Conservation (phyloP, 2,113 vertebrate genomes). For the Amphilophus citrinellus region DNA sequence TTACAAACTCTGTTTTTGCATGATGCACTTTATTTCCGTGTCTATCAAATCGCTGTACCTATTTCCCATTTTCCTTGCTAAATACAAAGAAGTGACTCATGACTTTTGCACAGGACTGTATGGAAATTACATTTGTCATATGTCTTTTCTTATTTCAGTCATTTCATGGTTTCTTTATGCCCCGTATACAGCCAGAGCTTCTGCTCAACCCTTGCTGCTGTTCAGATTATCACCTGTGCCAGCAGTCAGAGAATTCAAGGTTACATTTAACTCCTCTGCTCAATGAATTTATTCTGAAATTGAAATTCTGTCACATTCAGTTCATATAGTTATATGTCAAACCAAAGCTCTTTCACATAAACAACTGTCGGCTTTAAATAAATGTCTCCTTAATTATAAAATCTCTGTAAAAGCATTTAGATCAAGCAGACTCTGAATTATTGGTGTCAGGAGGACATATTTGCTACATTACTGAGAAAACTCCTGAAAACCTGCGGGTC, state of each 20-base stretch:
- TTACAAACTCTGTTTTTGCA: too few relatives aligned
- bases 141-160: neutral
- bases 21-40: too few relatives aligned
- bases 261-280: constrained; percentile 28
- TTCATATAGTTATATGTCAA: constrained; percentile 18
- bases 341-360: constrained; percentile 5
- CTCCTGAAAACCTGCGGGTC: neutral
- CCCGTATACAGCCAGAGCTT: neutral
- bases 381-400: neutral
- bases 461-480: neutral
- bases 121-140: neutral
- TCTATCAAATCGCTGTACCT: too few relatives aligned
- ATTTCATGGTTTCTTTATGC: neutral
- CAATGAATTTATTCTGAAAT: neutral
- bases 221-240: neutral
- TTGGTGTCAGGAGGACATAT: neutral
- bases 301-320: constrained; percentile 27
- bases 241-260: constrained; percentile 30
- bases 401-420: constrained; percentile 7
- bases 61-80: too few relatives aligned
- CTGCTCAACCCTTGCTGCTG: neutral
- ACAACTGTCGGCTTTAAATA: constrained; percentile 15
- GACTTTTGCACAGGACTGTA: neutral
- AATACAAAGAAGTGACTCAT: too few relatives aligned
- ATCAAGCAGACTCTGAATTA: constrained; percentile 1